Evolutionary conservation across 2,888 invertebrate species (phyloP).

Genomic region (Nomada flava): DNA sequence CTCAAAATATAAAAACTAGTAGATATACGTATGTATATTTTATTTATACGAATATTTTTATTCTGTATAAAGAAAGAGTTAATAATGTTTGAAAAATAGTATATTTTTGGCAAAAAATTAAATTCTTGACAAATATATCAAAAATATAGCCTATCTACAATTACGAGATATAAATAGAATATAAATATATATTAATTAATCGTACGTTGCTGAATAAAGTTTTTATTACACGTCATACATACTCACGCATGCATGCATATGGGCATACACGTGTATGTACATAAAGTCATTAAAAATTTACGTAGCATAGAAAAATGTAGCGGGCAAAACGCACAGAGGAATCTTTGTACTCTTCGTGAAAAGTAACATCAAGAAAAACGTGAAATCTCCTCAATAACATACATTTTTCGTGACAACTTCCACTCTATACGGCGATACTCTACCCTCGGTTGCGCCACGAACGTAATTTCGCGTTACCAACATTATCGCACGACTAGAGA

Average conservation of each 20-base stretch:
- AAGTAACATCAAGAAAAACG: neutral
- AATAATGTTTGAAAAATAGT: neutral
- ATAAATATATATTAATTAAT: neutral
- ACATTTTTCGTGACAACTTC: constrained; percentile 27
- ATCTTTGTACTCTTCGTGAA: neutral
- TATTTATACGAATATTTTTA: neutral
- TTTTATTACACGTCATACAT: too few relatives aligned
- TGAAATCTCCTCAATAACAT: neutral
- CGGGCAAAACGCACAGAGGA: neutral
- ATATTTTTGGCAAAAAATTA: neutral
- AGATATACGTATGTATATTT: neutral
- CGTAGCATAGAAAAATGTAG: too few relatives aligned
- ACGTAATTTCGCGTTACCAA: constrained; percentile 38
- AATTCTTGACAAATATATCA: neutral
- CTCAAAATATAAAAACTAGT: neutral
- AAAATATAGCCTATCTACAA: neutral
- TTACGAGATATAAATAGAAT: neutral
- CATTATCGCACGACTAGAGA: constrained; percentile 49
- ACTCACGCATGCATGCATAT: neutral
- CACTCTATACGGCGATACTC: constrained; percentile 4
- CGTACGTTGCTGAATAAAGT: neutral
- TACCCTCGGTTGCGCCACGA: constrained; percentile 21
- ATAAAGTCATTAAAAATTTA: neutral
- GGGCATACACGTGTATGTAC: neutral
- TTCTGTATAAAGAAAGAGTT: neutral